Evolutionary conservation across 1,140 invertebrate genomes (phyloP).

Genomic region (Leptopilina boulardi): DNA sequence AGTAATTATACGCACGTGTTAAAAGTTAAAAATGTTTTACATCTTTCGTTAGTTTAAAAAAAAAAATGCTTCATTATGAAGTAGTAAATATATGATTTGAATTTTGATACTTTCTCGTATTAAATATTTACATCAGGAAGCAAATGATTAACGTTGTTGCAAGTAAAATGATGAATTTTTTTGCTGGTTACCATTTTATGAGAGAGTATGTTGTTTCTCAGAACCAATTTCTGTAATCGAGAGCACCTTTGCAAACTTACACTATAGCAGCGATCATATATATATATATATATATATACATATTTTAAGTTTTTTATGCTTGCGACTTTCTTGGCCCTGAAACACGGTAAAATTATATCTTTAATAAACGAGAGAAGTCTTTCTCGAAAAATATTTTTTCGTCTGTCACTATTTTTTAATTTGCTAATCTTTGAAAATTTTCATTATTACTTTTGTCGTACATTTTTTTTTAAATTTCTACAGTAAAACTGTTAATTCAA

Average conservation of each 20-base stretch:
- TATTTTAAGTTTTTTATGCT: background rate
- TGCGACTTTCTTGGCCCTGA: slow-evolving; percentile 24
- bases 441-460: background rate
- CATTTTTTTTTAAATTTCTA: no score
- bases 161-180: slow-evolving; percentile 17
- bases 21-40: no score
- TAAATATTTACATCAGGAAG: slow-evolving; percentile 22
- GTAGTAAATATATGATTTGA: no score
- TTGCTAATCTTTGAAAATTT: background rate
- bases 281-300: no score
- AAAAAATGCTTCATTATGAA: no score
- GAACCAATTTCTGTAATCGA: slow-evolving; percentile 26
- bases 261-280: background rate
- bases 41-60: no score
- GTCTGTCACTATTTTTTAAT: background rate
- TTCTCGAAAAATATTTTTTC: background rate
- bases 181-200: background rate
- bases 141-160: background rate
- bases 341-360: slow-evolving; percentile 10
- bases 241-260: slow-evolving; percentile 25
- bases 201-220: slow-evolving; percentile 1
- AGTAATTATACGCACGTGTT: no score
- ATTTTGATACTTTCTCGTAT: background rate
- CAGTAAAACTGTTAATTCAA: no score
- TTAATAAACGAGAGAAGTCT: background rate